These are phyloP conservation scores for Capreolus pygargus DNA, from an alignment of 2,113 vertebrate genomes.

Conservation along the genomic window DNA sequence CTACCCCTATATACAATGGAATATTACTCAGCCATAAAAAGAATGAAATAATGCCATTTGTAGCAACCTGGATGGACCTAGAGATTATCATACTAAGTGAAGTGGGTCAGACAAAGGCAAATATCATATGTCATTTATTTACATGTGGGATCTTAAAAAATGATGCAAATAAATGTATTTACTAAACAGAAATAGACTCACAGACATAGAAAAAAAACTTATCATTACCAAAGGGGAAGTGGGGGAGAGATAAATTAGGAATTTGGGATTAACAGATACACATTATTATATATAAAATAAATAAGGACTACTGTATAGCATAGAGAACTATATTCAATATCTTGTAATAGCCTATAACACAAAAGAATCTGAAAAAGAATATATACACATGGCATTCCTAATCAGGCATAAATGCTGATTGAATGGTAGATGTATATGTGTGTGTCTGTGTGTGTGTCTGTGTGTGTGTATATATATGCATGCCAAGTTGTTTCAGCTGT, in stretches of 20 bases:
- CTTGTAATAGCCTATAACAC: neutral
- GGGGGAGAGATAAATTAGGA: neutral
- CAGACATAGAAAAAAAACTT: neutral
- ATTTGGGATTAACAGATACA: neutral
- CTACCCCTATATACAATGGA: neutral
- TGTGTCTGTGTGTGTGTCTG: neutral
- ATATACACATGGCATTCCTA: neutral
- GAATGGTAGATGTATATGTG: neutral
- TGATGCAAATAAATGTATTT: neutral
- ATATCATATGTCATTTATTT: neutral
- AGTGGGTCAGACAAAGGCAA: neutral
- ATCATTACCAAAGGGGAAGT: neutral
- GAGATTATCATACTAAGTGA: neutral
- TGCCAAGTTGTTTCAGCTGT: neutral
- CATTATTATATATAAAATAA: neutral
- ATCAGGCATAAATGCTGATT: neutral
- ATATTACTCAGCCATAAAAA: neutral
- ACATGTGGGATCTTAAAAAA: neutral
- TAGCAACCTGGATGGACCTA: neutral
- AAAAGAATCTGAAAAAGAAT: neutral
- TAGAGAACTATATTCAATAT: neutral
- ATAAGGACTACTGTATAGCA: neutral
- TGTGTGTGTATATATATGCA: rapidly evolving
- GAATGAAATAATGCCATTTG: neutral
- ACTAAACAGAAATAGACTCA: neutral